phyloP scores from a whole-genome alignment of 2,113 vertebrate species.

The Calypte anna region DNA sequence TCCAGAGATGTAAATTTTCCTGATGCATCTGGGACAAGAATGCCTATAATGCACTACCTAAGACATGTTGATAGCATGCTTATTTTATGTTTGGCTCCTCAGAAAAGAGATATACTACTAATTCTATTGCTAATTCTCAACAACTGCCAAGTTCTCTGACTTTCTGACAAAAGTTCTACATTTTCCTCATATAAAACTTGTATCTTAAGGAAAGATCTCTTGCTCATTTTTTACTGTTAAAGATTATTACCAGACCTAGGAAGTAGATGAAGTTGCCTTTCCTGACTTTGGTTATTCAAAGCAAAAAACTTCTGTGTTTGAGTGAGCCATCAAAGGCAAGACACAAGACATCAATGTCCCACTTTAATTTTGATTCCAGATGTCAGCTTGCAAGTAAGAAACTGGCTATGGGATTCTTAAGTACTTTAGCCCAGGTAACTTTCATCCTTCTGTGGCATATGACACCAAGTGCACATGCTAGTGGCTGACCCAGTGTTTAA shows the following conservation, averaged over 20 bases:
- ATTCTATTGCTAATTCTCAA: background rate
- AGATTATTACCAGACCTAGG: background rate
- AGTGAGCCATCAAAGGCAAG: background rate
- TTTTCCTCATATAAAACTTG: background rate
- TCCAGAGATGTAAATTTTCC: background rate
- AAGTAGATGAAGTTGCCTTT: background rate
- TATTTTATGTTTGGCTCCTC: background rate
- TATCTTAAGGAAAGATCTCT: background rate
- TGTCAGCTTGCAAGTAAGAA: background rate
- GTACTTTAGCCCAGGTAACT: background rate
- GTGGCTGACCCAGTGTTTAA: constrained; percentile 68
- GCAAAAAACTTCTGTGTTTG: background rate
- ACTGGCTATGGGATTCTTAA: background rate
- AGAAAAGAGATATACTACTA: background rate
- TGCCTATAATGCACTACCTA: background rate
- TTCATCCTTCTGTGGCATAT: background rate
- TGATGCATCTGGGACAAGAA: background rate
- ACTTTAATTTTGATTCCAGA: background rate
- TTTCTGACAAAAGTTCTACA: background rate
- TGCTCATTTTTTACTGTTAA: background rate
- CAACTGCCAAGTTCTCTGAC: background rate
- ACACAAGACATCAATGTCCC: background rate
- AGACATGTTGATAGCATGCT: background rate
- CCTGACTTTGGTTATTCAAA: background rate
- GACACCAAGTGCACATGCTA: constrained; percentile 43